Evolutionary conservation across 2,888 invertebrate genomes (phyloP).

Genomic region (Hetaerina titia): DNA sequence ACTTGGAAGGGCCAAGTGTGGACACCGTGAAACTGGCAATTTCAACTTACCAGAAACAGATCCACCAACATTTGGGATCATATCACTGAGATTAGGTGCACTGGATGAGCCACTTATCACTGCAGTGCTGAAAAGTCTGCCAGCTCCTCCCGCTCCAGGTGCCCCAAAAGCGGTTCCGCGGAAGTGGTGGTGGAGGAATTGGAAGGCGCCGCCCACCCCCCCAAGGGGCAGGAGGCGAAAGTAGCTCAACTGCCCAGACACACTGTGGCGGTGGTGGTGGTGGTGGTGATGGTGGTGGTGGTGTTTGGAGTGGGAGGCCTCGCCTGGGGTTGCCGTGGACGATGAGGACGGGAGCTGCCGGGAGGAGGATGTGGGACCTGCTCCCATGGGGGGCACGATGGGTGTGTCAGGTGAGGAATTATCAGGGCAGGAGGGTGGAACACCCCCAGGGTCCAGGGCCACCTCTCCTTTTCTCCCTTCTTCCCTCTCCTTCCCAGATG

Average conservation of each 20-base stretch:
- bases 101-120: constrained; percentile 97
- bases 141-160: constrained; percentile 78
- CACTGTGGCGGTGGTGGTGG: constrained; percentile 96
- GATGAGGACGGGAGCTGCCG: constrained; percentile 75
- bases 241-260: constrained; percentile 97
- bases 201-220: constrained; percentile 58
- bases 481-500: not conserved
- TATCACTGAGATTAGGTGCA: constrained; percentile 93
- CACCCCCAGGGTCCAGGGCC: constrained; percentile 71
- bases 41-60: constrained; percentile 84
- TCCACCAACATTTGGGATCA: constrained; percentile 88
- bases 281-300: constrained; percentile 72
- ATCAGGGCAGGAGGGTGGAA: constrained; percentile 71
- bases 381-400: constrained; percentile 72
- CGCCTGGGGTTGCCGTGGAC: constrained; percentile 74
- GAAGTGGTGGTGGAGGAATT: constrained; percentile 60
- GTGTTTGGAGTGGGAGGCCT: constrained; percentile 63
- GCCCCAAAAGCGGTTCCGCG: constrained; percentile 50
- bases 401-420: constrained; percentile 73
- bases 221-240: constrained; percentile 76
- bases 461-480: constrained; percentile 16
- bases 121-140: constrained; percentile 96
- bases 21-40: too few relatives aligned
- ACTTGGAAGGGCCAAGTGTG: too few relatives aligned
- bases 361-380: constrained; percentile 69